Base-by-base conservation (phyloP, 1,140 invertebrate genomes). In the Pogonognathellus flavescens region DNA sequence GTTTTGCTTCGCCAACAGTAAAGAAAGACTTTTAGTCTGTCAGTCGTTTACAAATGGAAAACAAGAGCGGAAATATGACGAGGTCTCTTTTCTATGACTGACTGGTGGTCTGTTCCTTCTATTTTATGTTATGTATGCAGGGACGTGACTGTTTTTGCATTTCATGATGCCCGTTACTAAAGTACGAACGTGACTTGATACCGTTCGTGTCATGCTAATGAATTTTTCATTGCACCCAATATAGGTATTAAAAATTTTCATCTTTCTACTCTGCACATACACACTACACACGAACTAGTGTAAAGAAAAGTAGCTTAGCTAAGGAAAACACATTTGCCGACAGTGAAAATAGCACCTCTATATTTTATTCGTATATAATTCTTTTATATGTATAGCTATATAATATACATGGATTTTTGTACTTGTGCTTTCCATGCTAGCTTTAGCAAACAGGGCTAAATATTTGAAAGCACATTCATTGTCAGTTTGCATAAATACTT, bases 121-220 rank as follows among this genome's bases (percentile, higher is more conserved):
- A 76, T 41, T 76, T 76, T 41, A 18, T 76, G 70, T 20, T 50
- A 76, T 76, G 31, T 41, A 76, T 76, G 70, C 31, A n/a, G n/a
- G 41, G 31, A 76, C 70, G 70, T 76, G 70, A 76, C 70, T 76
- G 62, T 13, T 76, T 76, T 76, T 76, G 70, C 16, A 76, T 76
- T 76, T 76, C 41, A 49, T 49, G 70, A 76, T 76, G 41, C 25
- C 9, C 41, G 31, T 31, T 49, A 20, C 11, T 20, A 11, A n/a
- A 76, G 14, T n/a, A 50, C 41, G 16, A 50, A 76, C 70, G 70
- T 76, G 70, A 76, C 70, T 49, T 76, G 31, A 76, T 76, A 76
- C 41, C 70, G 70, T 76, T 76, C 31, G 25, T 10, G 70, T n/a
- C 31, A 16, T 49, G 14, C 41, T 76, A 76, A 76, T 76, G 70